Evolutionary conservation across 2,888 invertebrate genomes (phyloP).

Genomic region (Cryptocheilus praepositus): DNA sequence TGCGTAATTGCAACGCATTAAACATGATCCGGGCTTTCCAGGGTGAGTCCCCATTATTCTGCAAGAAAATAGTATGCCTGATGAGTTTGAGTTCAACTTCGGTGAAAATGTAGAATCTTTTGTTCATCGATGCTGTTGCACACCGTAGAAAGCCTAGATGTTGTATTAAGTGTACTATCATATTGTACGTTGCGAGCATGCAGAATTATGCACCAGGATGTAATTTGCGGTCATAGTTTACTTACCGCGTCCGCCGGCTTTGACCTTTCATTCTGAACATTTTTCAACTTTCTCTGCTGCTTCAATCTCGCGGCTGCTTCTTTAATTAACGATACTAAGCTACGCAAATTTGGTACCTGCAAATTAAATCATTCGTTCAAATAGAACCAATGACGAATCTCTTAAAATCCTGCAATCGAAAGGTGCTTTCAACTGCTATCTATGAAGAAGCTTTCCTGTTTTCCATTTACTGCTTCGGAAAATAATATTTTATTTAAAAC

Average conservation of each 20-base stretch:
- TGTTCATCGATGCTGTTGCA: neutral
- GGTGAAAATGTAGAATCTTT: neutral
- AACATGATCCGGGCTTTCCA: constrained; percentile 42
- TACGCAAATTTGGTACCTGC: constrained; percentile 20
- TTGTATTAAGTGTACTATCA: too few species aligned
- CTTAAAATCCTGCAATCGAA: too few species aligned
- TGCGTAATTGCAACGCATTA: too few species aligned
- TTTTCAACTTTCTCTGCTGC: constrained; percentile 8
- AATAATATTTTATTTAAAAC: too few species aligned
- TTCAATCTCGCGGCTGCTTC: constrained; percentile 19
- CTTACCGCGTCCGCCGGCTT: neutral
- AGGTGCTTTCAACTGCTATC: too few species aligned
- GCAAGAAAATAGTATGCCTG: constrained; percentile 20
- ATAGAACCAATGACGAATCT: too few species aligned
- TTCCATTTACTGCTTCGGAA: too few species aligned
- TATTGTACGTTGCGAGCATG: too few species aligned
- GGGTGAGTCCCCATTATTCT: constrained; percentile 26
- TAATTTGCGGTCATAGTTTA: neutral
- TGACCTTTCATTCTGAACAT: neutral
- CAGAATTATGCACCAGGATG: too few species aligned
- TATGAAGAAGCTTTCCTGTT: too few species aligned
- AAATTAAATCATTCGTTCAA: neutral
- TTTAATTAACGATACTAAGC: constrained; percentile 25
- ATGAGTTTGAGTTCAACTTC: neutral
- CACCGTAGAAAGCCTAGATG: constrained; percentile 21